Base-by-base conservation (phyloP, 2,797 vertebrate species). In the Phoxinus dragarum region DNA sequence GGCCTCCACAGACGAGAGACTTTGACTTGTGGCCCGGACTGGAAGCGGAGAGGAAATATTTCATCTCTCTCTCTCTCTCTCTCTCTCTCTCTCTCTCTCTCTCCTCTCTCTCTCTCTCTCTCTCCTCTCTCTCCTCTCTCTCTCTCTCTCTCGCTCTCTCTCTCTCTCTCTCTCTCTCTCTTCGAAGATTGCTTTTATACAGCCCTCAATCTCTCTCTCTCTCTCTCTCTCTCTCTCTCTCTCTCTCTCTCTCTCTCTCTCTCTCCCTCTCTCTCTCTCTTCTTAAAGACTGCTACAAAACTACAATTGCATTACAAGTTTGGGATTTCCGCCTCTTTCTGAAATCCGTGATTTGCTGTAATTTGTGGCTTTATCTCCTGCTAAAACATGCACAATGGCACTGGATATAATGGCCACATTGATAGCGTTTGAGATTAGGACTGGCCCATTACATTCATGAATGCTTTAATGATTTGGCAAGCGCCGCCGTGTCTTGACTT, bases 401-500 rank as follows among this genome's bases (percentile, higher is more conserved):
- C 56, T 86, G 91, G 81, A 85, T 84, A 67, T 61, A 74, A 82
- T 73, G 54, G 34, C 90, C 91, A 38, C 81, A 91, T 92, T 91
- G 92, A 94, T 94, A 90, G 86, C 92, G 89, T 91, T 92, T 90
- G 79, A 93, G 93, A 94, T 94, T 91, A 92, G 86, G 74, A 81
- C 66, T 77, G 91, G 90, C 87, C 92, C 89, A 93, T 93, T 92
- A 90, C 87, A 71, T 88, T 84, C 85, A 69, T 86, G 87, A 91
- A 90, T 84, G 86, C 86, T 86, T 89, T 90, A 89, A 92, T 89
- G 90, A 86, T 87, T 85, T 81, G 92, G 88, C 88, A 79, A 23
- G 88, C 84, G 64, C 75, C 6, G 44, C 77, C 74, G 68, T 89
- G 80, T 74, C 86, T 89, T 89, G 76, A 89, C 85, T 73, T 27